Conservation (phyloP, 2,888 invertebrate genomes). For the Rhamphomyia laevipes region DNA sequence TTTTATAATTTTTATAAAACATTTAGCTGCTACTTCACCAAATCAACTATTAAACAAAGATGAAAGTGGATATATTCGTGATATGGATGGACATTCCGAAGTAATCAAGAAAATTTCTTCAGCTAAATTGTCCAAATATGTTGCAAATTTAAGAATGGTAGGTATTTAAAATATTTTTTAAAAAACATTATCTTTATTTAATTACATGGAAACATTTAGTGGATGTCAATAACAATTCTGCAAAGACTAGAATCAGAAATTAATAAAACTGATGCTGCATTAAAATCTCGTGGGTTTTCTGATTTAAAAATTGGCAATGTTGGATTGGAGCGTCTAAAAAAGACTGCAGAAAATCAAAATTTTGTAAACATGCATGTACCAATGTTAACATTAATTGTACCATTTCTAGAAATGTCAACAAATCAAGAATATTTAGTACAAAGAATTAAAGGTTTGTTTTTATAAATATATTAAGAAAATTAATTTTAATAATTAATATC, state of each 20-base stretch:
- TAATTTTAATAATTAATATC: neutral
- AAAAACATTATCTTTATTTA: conserved; percentile 1
- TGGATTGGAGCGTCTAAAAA: conserved; percentile 60
- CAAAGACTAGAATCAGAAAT: conserved; percentile 64
- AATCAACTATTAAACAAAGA: conserved; percentile 29
- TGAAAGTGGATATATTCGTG: conserved; percentile 26
- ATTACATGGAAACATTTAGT: conserved; percentile 40
- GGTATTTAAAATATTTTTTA: conserved; percentile 16
- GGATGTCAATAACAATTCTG: conserved; percentile 77
- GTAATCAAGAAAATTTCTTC: conserved; percentile 39
- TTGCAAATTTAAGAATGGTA: conserved; percentile 64
- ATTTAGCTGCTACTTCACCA: conserved; percentile 23
- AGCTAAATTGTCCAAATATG: conserved; percentile 61
- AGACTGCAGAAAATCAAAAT: conserved; percentile 49
- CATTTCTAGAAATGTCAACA: conserved; percentile 67
- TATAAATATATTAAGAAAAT: neutral
- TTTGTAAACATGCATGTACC: conserved; percentile 33
- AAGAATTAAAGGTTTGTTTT: conserved; percentile 49
- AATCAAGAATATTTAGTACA: conserved; percentile 80
- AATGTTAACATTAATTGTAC: conserved; percentile 46
- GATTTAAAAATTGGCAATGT: conserved; percentile 57
- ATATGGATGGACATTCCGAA: conserved; percentile 34
- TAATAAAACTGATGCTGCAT: conserved; percentile 53
- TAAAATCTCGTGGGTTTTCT: conserved; percentile 55
- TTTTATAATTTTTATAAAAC: neutral